Evolutionary conservation across 2,797 vertebrate genomes (phyloP).

Genomic region (Valencia hispanica): DNA sequence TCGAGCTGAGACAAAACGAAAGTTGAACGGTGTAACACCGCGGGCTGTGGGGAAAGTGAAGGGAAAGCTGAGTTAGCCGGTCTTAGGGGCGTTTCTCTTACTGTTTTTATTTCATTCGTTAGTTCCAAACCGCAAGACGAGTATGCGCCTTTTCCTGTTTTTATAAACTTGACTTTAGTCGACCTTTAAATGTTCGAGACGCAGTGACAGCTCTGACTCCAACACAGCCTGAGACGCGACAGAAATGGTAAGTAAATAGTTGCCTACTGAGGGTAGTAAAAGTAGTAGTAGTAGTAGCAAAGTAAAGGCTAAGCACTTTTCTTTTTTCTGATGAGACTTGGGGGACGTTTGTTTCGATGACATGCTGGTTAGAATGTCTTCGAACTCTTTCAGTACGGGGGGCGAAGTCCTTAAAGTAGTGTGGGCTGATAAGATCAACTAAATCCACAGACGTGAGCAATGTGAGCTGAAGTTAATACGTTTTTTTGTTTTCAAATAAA

Average conservation of each 20-base stretch:
- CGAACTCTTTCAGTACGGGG: neutral
- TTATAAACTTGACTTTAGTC: conserved; percentile 1
- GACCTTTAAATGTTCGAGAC: conserved; percentile 43
- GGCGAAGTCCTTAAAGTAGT: neutral
- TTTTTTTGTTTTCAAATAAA: neutral
- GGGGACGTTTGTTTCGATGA: neutral
- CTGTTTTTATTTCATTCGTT: neutral
- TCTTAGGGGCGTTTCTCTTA: neutral
- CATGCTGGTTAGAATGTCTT: neutral
- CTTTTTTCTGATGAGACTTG: neutral
- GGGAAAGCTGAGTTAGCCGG: neutral
- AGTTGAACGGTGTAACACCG: too few species aligned
- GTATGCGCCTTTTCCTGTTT: conserved; percentile 32
- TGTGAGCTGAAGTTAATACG: too few species aligned
- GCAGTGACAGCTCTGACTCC: conserved; percentile 51
- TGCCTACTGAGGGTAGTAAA: fast-evolving
- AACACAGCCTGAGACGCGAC: conserved; percentile 12
- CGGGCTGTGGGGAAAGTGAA: neutral
- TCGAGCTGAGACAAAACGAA: neutral
- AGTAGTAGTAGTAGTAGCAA: too few species aligned
- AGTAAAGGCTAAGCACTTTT: too few species aligned
- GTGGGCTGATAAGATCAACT: neutral
- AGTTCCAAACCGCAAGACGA: neutral
- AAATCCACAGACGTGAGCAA: too few species aligned
- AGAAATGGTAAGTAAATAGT: conserved; percentile 70